phyloP scores from a whole-genome alignment of 1,140 invertebrate genomes.

The Bombus cullumanus region DNA sequence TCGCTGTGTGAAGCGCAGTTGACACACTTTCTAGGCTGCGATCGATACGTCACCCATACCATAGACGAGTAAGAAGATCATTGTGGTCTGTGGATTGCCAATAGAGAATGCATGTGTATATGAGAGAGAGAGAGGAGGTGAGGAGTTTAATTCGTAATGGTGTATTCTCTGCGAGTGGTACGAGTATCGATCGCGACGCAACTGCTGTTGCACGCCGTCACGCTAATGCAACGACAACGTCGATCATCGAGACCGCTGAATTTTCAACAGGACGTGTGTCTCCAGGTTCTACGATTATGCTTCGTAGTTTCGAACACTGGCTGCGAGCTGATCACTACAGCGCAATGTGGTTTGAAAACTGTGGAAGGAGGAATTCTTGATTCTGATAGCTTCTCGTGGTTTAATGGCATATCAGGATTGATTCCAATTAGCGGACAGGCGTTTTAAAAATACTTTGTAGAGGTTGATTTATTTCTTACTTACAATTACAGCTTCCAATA shows the following conservation, averaged over 20 bases:
- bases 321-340: too few relatives aligned
- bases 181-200: slow-evolving; percentile 20
- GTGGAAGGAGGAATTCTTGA: neutral
- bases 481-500: neutral
- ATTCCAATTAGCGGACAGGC: neutral
- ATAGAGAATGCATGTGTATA: neutral
- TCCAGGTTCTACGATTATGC: neutral
- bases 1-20: slow-evolving; percentile 50
- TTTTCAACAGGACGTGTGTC: neutral
- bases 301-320: neutral
- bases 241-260: slow-evolving; percentile 17
- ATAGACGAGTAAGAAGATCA: slow-evolving; percentile 54
- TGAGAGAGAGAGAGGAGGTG: neutral
- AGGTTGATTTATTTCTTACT: neutral
- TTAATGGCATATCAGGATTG: neutral
- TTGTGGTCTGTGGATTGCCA: slow-evolving; percentile 22
- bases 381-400: neutral
- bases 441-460: neutral
- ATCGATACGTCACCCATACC: slow-evolving; percentile 51
- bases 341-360: too few relatives aligned
- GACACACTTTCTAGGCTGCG: slow-evolving; percentile 58
- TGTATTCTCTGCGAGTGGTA: slow-evolving; percentile 33
- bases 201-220: slow-evolving; percentile 10
- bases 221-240: slow-evolving; percentile 44
- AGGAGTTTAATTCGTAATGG: slow-evolving; percentile 59